Percentiles rank a stretch among this genome's conserved stretches.
These are phyloP conservation scores for Clepsis dumicolana DNA, from an alignment of 2,888 invertebrate genomes.

Conservation along the genomic window DNA sequence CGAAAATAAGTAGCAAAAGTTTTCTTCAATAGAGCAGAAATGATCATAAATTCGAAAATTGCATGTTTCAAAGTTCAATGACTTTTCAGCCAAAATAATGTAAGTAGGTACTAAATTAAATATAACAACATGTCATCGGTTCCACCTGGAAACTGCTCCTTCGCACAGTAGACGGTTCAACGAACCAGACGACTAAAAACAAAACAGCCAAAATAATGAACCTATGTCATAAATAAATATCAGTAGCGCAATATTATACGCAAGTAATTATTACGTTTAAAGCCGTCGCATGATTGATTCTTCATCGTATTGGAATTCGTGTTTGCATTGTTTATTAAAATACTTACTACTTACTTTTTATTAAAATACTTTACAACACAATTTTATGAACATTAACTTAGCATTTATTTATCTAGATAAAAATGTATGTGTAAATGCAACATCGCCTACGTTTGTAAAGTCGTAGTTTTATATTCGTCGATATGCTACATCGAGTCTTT, in stretches of 20 bases:
- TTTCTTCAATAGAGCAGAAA: background rate
- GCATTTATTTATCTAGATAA: too few species aligned
- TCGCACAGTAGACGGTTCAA: slow-evolving; percentile 17
- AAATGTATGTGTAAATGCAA: too few species aligned
- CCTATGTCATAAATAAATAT: slow-evolving; percentile 26
- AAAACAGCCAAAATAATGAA: slow-evolving; percentile 11
- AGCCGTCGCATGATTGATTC: background rate
- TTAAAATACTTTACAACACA: too few species aligned
- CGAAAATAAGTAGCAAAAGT: background rate
- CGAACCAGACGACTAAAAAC: slow-evolving; percentile 36
- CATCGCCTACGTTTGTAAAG: too few species aligned
- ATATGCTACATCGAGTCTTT: background rate
- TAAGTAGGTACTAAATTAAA: slow-evolving; percentile 11
- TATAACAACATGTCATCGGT: slow-evolving; percentile 31
- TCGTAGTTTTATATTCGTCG: background rate
- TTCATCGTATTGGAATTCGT: slow-evolving; percentile 1
- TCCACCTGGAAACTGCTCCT: slow-evolving; percentile 35
- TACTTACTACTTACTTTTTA: too few species aligned
- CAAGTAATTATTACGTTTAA: background rate
- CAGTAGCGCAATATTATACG: background rate
- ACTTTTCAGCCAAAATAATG: slow-evolving; percentile 14
- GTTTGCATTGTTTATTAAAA: background rate
- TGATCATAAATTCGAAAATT: slow-evolving; percentile 7
- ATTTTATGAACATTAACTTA: too few species aligned
- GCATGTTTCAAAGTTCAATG: slow-evolving; percentile 30